Evolutionary conservation across 2,888 invertebrate genomes (phyloP).

Genomic region (Harpalus rufipes): DNA sequence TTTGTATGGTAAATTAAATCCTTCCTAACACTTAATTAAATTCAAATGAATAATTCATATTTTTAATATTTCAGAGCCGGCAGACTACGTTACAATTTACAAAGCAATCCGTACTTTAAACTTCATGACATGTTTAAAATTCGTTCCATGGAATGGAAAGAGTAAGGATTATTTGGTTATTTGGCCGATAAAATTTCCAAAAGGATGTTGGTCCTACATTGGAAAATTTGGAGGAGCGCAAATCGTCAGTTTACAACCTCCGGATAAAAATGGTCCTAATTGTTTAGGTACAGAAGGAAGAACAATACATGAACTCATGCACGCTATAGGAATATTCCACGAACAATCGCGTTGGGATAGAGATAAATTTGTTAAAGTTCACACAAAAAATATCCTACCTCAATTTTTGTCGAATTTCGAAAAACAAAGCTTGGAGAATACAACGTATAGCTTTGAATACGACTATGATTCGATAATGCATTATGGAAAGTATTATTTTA

Average conservation of each 20-base stretch:
- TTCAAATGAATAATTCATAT: slow-evolving; percentile 38
- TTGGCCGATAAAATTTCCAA: slow-evolving; percentile 83
- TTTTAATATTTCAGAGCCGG: slow-evolving; percentile 76
- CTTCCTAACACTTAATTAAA: slow-evolving; percentile 65
- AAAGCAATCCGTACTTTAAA: slow-evolving; percentile 82
- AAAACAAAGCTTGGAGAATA: slow-evolving; percentile 82
- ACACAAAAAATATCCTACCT: slow-evolving; percentile 83
- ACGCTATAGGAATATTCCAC: slow-evolving; percentile 89
- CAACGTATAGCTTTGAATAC: slow-evolving; percentile 84
- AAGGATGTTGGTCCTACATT: slow-evolving; percentile 88
- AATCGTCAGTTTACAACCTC: slow-evolving; percentile 84
- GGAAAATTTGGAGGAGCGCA: slow-evolving; percentile 87
- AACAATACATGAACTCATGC: slow-evolving; percentile 90
- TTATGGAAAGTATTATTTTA: slow-evolving; percentile 84
- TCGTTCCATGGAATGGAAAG: slow-evolving; percentile 83
- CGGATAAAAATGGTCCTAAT: slow-evolving; percentile 81
- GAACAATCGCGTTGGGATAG: slow-evolving; percentile 89
- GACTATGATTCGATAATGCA: slow-evolving; percentile 91
- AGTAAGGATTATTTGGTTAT: slow-evolving; percentile 82
- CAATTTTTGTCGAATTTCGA: slow-evolving; percentile 83
- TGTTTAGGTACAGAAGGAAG: slow-evolving; percentile 85
- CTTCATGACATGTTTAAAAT: slow-evolving; percentile 83
- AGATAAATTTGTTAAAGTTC: slow-evolving; percentile 84
- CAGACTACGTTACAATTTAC: slow-evolving; percentile 80
- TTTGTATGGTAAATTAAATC: slow-evolving; percentile 77